These are phyloP conservation scores for Mus pahari DNA, from an alignment of 2,113 vertebrate species.

Conservation along the genomic window DNA sequence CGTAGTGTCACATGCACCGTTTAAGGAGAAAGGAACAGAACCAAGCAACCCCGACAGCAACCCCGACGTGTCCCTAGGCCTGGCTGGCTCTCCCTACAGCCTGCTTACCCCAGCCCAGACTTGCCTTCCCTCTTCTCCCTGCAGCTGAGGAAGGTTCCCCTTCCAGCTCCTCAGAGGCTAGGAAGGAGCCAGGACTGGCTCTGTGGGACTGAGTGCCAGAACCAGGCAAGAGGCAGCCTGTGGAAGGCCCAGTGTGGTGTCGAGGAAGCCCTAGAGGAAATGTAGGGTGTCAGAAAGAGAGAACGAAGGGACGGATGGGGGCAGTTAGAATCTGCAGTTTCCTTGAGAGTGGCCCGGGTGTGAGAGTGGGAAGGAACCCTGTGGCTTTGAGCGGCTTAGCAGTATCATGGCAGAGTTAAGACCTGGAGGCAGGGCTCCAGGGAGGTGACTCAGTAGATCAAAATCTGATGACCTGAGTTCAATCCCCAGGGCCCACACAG, in stretches of 20 bases:
- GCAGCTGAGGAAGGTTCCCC: neutral
- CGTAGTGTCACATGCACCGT: too few species aligned
- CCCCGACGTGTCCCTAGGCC: neutral
- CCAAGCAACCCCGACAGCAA: neutral
- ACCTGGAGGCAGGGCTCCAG: neutral
- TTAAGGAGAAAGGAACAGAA: neutral
- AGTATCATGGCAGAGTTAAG: neutral
- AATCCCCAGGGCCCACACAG: neutral
- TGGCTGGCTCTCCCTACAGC: too few species aligned
- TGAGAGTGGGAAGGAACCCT: fast-evolving
- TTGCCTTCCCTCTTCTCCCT: neutral
- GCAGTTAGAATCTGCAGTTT: neutral
- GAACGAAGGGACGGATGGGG: fast-evolving
- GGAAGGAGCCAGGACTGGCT: neutral
- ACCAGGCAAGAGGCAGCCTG: neutral
- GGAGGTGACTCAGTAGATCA: neutral
- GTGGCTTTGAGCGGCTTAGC: fast-evolving
- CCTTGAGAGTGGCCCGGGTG: neutral
- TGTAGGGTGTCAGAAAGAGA: neutral
- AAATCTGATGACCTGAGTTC: neutral
- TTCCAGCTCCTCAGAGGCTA: neutral
- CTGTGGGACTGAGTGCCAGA: neutral
- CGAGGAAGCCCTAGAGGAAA: neutral
- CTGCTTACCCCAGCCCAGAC: too few species aligned
- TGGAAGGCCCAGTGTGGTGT: neutral